Percentiles rank a stretch among this genome's conserved stretches.
phyloP scores from a whole-genome alignment of 1,140 invertebrate genomes.

The Drosophila truncata region DNA sequence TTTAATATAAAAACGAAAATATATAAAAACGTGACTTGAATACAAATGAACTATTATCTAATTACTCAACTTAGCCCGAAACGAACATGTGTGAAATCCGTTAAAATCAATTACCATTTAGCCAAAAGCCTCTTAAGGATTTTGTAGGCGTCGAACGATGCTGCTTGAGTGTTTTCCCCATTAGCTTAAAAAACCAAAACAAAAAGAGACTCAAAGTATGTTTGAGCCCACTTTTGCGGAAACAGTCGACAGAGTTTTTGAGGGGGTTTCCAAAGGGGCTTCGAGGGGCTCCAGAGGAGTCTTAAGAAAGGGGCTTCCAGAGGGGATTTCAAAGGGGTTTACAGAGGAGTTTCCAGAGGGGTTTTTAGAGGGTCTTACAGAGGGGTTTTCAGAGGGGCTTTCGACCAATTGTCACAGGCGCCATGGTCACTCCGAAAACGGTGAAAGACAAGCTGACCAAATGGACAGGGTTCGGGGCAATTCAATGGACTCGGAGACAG shows the following conservation, averaged over 20 bases:
- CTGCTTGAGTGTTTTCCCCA: conserved; percentile 47
- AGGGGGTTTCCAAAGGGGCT: neutral
- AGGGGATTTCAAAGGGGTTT: neutral
- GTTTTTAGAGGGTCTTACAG: neutral
- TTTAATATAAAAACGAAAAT: neutral
- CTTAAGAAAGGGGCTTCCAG: neutral
- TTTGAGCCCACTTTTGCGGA: conserved; percentile 30
- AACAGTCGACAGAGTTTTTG: conserved; percentile 3
- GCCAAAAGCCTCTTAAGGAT: conserved; percentile 40
- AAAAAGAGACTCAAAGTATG: conserved; percentile 11
- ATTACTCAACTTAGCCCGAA: conserved; percentile 15
- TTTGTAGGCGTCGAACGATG: conserved; percentile 32
- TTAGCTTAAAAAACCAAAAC: conserved; percentile 34
- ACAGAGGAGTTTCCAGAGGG: neutral
- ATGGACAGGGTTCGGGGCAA: conserved; percentile 13
- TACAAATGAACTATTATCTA: neutral
- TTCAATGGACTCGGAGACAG: conserved; percentile 22
- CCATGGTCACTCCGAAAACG: conserved; percentile 67
- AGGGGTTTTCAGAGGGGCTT: neutral
- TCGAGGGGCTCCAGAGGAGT: neutral
- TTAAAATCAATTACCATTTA: conserved; percentile 45
- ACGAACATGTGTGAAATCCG: conserved; percentile 37
- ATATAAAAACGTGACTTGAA: neutral
- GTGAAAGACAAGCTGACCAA: conserved; percentile 65
- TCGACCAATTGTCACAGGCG: conserved; percentile 57